phyloP scores from a whole-genome alignment of 2,113 vertebrate genomes.

The Bubo scandiacus region DNA sequence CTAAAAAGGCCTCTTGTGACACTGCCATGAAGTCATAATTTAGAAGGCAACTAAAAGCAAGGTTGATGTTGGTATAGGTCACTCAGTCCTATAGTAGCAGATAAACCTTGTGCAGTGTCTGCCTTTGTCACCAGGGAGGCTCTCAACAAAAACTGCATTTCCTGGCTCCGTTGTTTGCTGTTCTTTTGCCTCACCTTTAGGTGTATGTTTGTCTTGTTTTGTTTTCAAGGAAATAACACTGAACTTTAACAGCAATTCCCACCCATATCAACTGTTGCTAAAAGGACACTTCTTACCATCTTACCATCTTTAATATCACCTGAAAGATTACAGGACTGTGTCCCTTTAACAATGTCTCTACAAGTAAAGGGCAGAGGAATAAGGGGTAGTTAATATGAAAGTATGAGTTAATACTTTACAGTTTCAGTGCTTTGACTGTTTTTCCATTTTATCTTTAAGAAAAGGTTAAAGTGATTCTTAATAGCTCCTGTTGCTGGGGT shows the following conservation, averaged over 20 bases:
- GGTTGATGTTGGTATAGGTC: background rate
- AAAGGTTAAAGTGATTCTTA: constrained; percentile 9
- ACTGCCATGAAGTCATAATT: background rate
- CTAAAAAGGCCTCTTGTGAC: background rate
- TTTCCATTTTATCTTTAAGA: background rate
- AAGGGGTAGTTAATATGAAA: background rate
- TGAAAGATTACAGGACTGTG: background rate
- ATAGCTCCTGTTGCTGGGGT: background rate
- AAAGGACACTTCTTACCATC: background rate
- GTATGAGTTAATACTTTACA: background rate
- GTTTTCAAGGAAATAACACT: background rate
- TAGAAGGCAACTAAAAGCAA: background rate
- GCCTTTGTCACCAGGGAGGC: background rate
- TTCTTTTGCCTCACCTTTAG: background rate
- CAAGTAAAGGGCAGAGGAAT: background rate
- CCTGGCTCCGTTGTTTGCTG: background rate
- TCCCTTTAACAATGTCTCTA: background rate
- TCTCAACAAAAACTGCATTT: background rate
- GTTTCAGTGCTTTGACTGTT: background rate
- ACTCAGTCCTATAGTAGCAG: background rate
- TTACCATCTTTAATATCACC: background rate
- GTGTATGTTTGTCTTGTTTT: background rate
- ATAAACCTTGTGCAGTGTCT: background rate
- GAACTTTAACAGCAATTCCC: background rate
- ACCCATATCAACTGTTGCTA: background rate